These are phyloP conservation scores for Steatornis caripensis DNA, from an alignment of 2,113 vertebrate genomes.

Conservation along the genomic window DNA sequence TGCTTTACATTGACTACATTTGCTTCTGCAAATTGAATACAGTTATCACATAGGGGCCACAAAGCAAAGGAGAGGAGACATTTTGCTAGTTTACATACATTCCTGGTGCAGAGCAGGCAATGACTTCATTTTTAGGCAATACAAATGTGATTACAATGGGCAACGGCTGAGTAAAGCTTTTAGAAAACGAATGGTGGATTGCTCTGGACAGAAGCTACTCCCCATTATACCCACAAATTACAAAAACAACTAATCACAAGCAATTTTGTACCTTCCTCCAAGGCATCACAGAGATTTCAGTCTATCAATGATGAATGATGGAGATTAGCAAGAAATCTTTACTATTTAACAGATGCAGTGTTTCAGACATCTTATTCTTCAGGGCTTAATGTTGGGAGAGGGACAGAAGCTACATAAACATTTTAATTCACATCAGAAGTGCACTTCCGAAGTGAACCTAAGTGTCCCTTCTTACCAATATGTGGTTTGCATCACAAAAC, in stretches of 20 bases:
- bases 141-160: neutral
- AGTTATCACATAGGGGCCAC: neutral
- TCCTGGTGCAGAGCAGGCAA: neutral
- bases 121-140: neutral
- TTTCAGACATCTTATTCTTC: neutral
- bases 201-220: neutral
- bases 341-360: neutral
- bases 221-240: neutral
- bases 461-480: neutral
- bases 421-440: neutral
- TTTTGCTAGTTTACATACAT: neutral
- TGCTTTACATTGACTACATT: neutral
- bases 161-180: neutral
- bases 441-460: neutral
- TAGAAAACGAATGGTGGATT: neutral
- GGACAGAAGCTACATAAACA: neutral
- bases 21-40: too few species aligned
- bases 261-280: neutral
- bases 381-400: neutral
- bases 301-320: neutral
- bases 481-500: rapidly evolving
- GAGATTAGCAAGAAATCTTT: neutral
- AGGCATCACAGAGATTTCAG: neutral
- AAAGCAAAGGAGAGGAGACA: neutral
- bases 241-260: neutral